These are phyloP conservation scores for Megastigmus dorsalis DNA, from an alignment of 2,888 invertebrate species.

Conservation along the genomic window DNA sequence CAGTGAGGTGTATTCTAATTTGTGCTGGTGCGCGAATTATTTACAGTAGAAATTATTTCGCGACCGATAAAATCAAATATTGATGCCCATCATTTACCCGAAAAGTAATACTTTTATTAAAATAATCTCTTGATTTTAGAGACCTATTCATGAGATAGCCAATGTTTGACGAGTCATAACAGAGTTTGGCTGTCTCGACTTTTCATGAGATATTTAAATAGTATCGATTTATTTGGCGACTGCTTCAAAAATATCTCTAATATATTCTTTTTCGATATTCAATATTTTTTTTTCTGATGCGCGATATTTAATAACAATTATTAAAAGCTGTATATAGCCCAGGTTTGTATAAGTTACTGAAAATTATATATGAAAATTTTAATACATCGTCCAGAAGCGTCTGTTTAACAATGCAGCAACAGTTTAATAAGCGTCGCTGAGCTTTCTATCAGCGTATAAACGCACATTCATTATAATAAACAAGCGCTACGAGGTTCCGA, in stretches of 20 bases:
- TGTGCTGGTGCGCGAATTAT: too few relatives aligned
- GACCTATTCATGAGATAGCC: slow-evolving; percentile 7
- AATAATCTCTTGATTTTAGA: background rate
- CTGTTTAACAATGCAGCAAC: too few relatives aligned
- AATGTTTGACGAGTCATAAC: slow-evolving; percentile 10
- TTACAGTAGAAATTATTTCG: background rate
- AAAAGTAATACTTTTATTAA: background rate
- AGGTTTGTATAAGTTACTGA: background rate
- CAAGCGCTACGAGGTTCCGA: too few relatives aligned
- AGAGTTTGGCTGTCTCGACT: background rate
- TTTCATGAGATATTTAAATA: slow-evolving; percentile 26
- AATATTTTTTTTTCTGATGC: slow-evolving; percentile 1
- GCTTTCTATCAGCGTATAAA: too few relatives aligned
- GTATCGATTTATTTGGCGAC: slow-evolving; percentile 12
- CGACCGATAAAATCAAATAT: background rate
- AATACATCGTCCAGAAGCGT: too few relatives aligned
- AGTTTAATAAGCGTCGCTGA: too few relatives aligned
- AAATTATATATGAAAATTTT: background rate
- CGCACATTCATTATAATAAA: too few relatives aligned
- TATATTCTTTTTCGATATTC: slow-evolving; percentile 28
- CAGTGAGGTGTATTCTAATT: too few relatives aligned
- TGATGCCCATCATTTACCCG: background rate
- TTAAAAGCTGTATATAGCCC: too few relatives aligned
- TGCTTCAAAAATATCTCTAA: slow-evolving; percentile 12
- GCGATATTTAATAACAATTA: slow-evolving; percentile 19